Evolutionary conservation across 1,140 invertebrate genomes (phyloP).

Genomic region (Macrotrachela quadricornifera): DNA sequence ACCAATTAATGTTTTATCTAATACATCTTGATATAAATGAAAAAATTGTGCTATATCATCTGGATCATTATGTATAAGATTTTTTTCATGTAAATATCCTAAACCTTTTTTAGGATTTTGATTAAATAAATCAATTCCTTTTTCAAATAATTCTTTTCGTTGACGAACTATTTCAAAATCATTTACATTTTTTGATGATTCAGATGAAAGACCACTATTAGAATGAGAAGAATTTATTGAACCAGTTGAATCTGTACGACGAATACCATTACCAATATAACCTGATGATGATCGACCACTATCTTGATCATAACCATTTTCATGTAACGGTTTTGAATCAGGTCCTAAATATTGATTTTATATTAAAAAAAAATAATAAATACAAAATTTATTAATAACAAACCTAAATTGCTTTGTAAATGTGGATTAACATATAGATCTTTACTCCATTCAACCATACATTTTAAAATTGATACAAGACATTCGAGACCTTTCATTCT

Average conservation of each 20-base stretch:
- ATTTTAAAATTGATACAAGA: constrained; percentile 86
- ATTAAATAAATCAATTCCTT: constrained; percentile 52
- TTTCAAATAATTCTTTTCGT: constrained; percentile 79
- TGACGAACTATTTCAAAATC: constrained; percentile 90
- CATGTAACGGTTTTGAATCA: too few relatives aligned
- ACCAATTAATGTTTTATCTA: constrained; percentile 85
- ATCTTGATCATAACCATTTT: too few relatives aligned
- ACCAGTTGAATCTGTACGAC: too few relatives aligned
- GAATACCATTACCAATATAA: too few relatives aligned
- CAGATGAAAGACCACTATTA: too few relatives aligned
- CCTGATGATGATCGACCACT: too few relatives aligned
- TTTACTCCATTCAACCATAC: constrained; percentile 98
- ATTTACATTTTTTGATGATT: too few relatives aligned
- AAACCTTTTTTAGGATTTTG: constrained; percentile 81
- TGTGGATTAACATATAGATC: constrained; percentile 56
- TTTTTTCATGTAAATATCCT: constrained; percentile 74
- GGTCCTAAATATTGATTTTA: too few relatives aligned
- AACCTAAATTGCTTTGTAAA: too few relatives aligned
- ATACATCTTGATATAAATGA: constrained; percentile 42
- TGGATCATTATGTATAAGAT: constrained; percentile 51
- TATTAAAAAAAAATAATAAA: too few relatives aligned
- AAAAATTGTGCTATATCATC: constrained; percentile 83
- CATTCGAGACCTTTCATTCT: constrained; percentile 81
- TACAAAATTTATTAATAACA: too few relatives aligned
- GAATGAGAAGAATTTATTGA: too few relatives aligned